phyloP scores from a whole-genome alignment of 2,797 vertebrate genomes.

The Hafferia zeledoni region DNA sequence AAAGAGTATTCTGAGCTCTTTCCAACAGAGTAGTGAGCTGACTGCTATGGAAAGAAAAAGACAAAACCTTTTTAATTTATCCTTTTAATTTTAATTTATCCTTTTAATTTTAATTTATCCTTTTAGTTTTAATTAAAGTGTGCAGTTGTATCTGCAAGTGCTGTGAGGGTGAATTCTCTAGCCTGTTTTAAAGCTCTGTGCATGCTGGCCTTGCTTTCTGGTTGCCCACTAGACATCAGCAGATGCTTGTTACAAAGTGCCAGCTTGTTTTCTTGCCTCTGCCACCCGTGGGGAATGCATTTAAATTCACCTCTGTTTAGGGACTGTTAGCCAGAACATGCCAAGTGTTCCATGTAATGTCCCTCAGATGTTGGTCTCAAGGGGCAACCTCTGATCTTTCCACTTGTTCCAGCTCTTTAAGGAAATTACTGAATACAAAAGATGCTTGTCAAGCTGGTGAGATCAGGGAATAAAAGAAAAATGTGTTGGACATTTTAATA shows the following conservation, averaged over 20 bases:
- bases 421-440: neutral
- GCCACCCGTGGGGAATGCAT: neutral
- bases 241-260: neutral
- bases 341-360: neutral
- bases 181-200: neutral
- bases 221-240: neutral
- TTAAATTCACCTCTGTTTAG: neutral
- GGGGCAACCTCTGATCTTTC: neutral
- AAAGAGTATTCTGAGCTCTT: neutral
- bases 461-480: neutral
- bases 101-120: too few species aligned
- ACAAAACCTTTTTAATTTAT: neutral
- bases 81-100: neutral
- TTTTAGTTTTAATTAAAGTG: neutral
- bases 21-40: neutral
- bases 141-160: neutral
- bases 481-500: neutral
- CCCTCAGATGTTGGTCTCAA: neutral
- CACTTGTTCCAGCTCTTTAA: neutral
- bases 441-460: neutral
- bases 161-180: neutral
- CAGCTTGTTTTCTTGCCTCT: neutral
- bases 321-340: neutral
- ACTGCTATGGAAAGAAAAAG: neutral
- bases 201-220: neutral